Evolutionary conservation across 2,888 invertebrate species (phyloP).

Genomic region (Drosophila acutilabella): DNA sequence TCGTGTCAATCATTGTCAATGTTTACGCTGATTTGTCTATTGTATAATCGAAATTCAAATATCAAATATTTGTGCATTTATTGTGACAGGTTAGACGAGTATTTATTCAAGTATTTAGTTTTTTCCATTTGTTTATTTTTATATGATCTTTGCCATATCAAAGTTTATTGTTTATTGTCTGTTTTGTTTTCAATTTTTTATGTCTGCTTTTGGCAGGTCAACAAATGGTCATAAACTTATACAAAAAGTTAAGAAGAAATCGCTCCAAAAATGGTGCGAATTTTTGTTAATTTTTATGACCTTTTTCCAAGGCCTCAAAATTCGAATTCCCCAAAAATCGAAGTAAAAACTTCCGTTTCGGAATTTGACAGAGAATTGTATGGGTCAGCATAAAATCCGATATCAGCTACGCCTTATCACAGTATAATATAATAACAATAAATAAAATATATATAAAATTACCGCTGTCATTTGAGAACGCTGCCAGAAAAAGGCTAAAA

Average conservation of each 20-base stretch:
- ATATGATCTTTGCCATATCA: slow-evolving; percentile 10
- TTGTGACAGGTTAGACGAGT: slow-evolving; percentile 62
- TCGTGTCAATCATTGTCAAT: slow-evolving; percentile 24
- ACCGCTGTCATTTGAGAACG: slow-evolving; percentile 54
- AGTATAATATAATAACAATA: slow-evolving; percentile 8
- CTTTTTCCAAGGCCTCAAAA: slow-evolving; percentile 32
- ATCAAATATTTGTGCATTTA: slow-evolving; percentile 51
- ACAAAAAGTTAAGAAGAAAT: slow-evolving; percentile 1
- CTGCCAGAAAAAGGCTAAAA: background rate
- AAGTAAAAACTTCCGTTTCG: slow-evolving; percentile 59
- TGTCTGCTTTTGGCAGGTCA: slow-evolving; percentile 21
- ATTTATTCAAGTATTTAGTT: slow-evolving; percentile 32
- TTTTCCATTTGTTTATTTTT: slow-evolving; percentile 7
- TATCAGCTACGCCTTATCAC: slow-evolving; percentile 51
- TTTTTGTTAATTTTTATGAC: slow-evolving; percentile 35
- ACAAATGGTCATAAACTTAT: slow-evolving; percentile 18
- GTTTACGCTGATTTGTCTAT: slow-evolving; percentile 49
- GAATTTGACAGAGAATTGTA: slow-evolving; percentile 41
- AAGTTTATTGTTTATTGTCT: slow-evolving; percentile 27
- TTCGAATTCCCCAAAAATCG: background rate
- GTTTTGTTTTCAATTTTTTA: slow-evolving; percentile 19
- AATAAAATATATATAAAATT: slow-evolving; percentile 34
- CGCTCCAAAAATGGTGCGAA: slow-evolving; percentile 31
- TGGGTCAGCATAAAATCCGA: slow-evolving; percentile 43
- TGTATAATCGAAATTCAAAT: slow-evolving; percentile 49